Conservation (phyloP, 2,888 invertebrate species). For the Drosophila mimetica region DNA sequence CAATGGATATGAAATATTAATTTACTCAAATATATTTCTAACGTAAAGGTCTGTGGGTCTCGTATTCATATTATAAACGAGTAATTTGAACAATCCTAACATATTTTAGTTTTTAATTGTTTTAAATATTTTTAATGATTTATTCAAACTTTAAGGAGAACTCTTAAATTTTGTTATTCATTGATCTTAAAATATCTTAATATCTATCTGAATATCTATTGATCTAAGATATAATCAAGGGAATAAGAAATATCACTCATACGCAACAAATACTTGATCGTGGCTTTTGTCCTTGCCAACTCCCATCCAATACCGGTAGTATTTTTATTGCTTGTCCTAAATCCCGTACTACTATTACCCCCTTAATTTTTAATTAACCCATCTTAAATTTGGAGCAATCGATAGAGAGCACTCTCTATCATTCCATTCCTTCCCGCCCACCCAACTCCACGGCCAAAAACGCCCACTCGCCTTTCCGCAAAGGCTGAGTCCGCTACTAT, state of each 20-base stretch:
- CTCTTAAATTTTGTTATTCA: too few species aligned
- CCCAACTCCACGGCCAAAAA: conserved; percentile 22
- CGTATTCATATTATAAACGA: too few species aligned
- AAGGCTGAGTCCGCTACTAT: conserved; percentile 53
- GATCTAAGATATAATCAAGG: too few species aligned
- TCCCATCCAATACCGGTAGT: background rate
- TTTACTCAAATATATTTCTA: background rate
- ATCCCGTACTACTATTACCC: background rate
- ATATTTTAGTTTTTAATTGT: too few species aligned
- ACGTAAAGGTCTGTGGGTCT: too few species aligned
- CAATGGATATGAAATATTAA: background rate
- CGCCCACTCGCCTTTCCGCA: conserved; percentile 32
- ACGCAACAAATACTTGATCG: background rate
- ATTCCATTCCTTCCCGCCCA: conserved; percentile 10
- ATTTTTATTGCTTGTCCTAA: background rate
- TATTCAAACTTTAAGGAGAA: too few species aligned
- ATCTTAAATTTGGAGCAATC: conserved; percentile 28
- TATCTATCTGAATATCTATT: too few species aligned
- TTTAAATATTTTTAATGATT: too few species aligned
- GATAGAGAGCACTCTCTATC: conserved; percentile 11
- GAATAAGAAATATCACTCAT: too few species aligned
- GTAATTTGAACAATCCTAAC: too few species aligned
- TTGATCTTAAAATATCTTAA: too few species aligned
- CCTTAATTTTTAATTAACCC: conserved; percentile 25
- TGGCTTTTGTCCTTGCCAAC: background rate